These are phyloP conservation scores for Nephrotoma flavescens DNA, from an alignment of 2,888 invertebrate species.

Conservation along the genomic window DNA sequence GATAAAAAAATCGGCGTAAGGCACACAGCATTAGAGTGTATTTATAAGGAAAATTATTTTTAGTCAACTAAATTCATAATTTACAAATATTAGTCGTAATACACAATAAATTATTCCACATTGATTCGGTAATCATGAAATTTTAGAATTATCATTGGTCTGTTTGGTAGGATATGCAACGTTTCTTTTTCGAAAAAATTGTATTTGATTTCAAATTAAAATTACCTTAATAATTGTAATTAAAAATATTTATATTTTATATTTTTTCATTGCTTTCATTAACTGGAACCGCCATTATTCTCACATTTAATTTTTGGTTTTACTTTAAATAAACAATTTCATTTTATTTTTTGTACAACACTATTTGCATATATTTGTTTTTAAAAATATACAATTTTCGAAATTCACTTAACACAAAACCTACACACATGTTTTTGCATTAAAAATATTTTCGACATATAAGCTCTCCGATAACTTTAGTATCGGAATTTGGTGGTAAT, in stretches of 20 bases:
- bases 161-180: too few relatives aligned
- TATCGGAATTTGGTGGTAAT: conserved; percentile 87
- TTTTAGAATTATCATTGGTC: too few relatives aligned
- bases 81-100: too few relatives aligned
- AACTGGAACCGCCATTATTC: background rate
- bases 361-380: background rate
- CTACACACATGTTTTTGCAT: background rate
- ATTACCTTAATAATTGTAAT: background rate
- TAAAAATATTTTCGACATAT: background rate
- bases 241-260: background rate
- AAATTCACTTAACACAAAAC: background rate
- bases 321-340: background rate
- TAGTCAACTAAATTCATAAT: too few relatives aligned
- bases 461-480: conserved; percentile 87
- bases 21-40: too few relatives aligned
- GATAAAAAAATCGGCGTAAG: too few relatives aligned
- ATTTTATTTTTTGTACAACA: background rate
- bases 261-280: background rate
- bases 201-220: background rate
- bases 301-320: background rate
- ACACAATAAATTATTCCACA: too few relatives aligned
- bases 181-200: too few relatives aligned
- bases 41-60: too few relatives aligned
- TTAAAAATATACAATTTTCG: background rate
- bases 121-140: too few relatives aligned